Percentiles rank a stretch among this genome's conserved stretches.
Evolutionary conservation across 2,797 vertebrate genomes (phyloP).

Genomic region (Enteromius trimaculatus): DNA sequence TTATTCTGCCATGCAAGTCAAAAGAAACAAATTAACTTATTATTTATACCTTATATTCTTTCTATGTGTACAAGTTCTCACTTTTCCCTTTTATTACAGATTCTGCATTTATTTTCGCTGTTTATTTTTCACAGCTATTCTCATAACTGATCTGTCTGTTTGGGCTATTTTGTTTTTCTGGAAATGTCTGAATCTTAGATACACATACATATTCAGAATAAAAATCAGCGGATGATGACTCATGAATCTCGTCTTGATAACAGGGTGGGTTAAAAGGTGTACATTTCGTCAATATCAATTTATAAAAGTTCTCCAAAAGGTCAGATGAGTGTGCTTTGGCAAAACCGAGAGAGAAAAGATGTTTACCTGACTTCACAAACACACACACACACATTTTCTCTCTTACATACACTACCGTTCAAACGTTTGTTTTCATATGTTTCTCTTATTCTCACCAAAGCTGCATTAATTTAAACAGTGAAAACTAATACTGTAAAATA

Average conservation of each 20-base stretch:
- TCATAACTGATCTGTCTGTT: background rate
- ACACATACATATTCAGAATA: conserved; percentile 66
- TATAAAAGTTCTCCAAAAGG: conserved; percentile 72
- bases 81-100: background rate
- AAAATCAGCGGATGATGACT: conserved; percentile 62
- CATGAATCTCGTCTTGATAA: conserved; percentile 56
- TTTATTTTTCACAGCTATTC: background rate
- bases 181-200: conserved; percentile 69
- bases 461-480: background rate
- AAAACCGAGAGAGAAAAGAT: conserved; percentile 65
- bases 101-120: background rate
- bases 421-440: background rate
- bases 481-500: background rate
- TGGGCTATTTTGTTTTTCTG: conserved; percentile 56
- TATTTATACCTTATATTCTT: conserved; percentile 48
- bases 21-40: conserved; percentile 64
- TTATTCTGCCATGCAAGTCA: conserved; percentile 76
- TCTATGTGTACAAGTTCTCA: conserved; percentile 47
- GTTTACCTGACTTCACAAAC: conserved; percentile 59
- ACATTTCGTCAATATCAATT: conserved; percentile 66
- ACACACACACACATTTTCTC: conserved; percentile 41
- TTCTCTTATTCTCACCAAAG: background rate
- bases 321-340: conserved; percentile 69
- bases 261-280: conserved; percentile 52
- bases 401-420: conserved; percentile 29